Evolutionary conservation across 2,888 invertebrate genomes (phyloP).

Genomic region (Trissolcus japonicus): DNA sequence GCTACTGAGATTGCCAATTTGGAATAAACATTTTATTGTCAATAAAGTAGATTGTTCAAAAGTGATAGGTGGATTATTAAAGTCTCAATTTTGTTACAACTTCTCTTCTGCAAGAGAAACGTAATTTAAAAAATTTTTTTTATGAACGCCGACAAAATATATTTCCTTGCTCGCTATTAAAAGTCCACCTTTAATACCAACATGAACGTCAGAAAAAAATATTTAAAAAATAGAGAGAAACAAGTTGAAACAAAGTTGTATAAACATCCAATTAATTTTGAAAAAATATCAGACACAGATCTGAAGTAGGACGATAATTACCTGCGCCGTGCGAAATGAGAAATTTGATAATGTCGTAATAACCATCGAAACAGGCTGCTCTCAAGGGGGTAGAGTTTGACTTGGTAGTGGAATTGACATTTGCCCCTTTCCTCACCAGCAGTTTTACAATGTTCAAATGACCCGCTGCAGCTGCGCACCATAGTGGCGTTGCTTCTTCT

Average conservation of each 20-base stretch:
- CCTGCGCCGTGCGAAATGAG: slow-evolving; percentile 93
- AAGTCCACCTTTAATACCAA: too few relatives aligned
- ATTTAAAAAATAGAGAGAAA: neutral
- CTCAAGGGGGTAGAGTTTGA: slow-evolving; percentile 96
- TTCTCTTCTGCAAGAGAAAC: too few relatives aligned
- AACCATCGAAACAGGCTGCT: slow-evolving; percentile 98
- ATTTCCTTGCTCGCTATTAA: too few relatives aligned
- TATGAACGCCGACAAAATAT: neutral
- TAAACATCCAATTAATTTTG: too few relatives aligned
- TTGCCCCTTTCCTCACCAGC: slow-evolving; percentile 89
- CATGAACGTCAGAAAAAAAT: neutral
- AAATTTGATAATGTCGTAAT: slow-evolving; percentile 95
- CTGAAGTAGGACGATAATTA: slow-evolving; percentile 65
- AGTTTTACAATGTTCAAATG: slow-evolving; percentile 91
- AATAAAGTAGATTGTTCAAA: slow-evolving; percentile 3
- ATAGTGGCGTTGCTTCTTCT: slow-evolving; percentile 96
- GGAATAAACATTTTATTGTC: slow-evolving; percentile 5
- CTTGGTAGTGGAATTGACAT: slow-evolving; percentile 94
- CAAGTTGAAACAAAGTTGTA: too few relatives aligned
- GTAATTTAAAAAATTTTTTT: too few relatives aligned
- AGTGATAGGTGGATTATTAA: neutral
- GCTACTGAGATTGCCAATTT: neutral
- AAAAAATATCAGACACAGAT: neutral
- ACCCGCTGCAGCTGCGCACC: slow-evolving; percentile 98
- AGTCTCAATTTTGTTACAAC: too few relatives aligned